Evolutionary conservation across 2,113 vertebrate species (phyloP), one percentile per base, ranked within the genome.

Genomic region (Zosterops pallidus): DNA sequence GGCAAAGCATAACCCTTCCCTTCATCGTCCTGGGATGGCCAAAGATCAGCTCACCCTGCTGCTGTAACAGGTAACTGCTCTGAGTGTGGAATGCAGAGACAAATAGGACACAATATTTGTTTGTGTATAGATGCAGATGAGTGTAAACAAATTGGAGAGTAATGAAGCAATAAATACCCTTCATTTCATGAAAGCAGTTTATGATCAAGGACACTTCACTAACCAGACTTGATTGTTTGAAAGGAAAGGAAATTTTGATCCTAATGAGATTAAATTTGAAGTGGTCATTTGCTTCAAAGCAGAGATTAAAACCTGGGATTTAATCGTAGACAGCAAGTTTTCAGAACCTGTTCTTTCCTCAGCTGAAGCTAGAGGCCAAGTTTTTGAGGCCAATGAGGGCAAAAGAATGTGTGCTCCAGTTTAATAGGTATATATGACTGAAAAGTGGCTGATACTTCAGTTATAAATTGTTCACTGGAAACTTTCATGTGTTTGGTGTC

Each of bases 231-330:
- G 94, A 86, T 82, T 37, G 78, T 74, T 96, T 75, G 86, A 92
- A 95, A 72, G 60, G 60, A 88, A 90, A 80, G 39, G 49, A 83
- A 84, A 62, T 81, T 84, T 89, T 97, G 78, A 96, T 91, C 65
- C 57, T 95, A 72, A 91, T 81, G 56, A 82, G 92, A 91, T 96
- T 84, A 94, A 85, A 76, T 91, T 95, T 83, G 18, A 75, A 60
- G 28, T 46, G 44, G 39, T 64, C 72, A 71, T 41, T 84, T 75
- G 69, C 81, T 85, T 94, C 84, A 87, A 87, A 87, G 62, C 53
- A 62, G 74, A 83, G 83, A 86, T 94, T 89, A 94, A 91, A 41
- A 44, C 19, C 24, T 64, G 50, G 53, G 31, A 41, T 82, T 91
- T 89, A 82, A 56, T 94, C 41, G 76, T 7, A 92, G 72, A 71